Percentiles rank a stretch among this genome's conserved stretches.
Evolutionary conservation across 2,888 invertebrate species (phyloP).

Genomic region (Anthophora plumipes): DNA sequence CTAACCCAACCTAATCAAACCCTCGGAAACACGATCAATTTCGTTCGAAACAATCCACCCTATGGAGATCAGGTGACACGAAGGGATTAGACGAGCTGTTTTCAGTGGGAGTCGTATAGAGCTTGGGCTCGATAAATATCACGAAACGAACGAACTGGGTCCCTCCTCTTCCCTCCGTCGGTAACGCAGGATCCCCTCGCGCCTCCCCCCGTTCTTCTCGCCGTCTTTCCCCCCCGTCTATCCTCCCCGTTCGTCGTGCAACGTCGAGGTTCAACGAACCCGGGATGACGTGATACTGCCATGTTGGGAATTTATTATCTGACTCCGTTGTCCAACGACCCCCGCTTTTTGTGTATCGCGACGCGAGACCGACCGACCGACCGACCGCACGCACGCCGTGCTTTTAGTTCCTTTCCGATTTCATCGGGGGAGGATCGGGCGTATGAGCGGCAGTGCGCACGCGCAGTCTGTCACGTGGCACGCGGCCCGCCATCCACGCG

Average conservation of each 20-base stretch:
- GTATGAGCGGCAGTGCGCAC: neutral
- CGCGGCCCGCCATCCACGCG: neutral
- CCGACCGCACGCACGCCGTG: conserved; percentile 24
- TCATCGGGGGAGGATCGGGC: conserved; percentile 36
- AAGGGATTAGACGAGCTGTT: too few species aligned
- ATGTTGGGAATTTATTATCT: conserved; percentile 81
- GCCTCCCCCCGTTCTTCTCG: conserved; percentile 23
- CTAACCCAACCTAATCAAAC: too few species aligned
- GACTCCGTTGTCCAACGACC: conserved; percentile 73
- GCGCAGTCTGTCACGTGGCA: conserved; percentile 37
- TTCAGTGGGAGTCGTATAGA: too few species aligned
- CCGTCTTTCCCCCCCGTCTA: conserved; percentile 42
- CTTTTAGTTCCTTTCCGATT: conserved; percentile 59
- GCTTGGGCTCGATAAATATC: conserved; percentile 46
- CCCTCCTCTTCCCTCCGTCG: conserved; percentile 6
- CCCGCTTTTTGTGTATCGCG: conserved; percentile 68
- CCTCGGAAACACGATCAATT: too few species aligned
- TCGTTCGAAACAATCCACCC: too few species aligned
- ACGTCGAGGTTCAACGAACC: conserved; percentile 75
- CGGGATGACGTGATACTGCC: conserved; percentile 73
- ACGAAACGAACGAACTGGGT: conserved; percentile 36
- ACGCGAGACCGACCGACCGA: conserved; percentile 38
- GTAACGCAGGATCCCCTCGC: conserved; percentile 13
- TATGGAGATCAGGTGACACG: too few species aligned
- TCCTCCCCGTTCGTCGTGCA: conserved; percentile 38